Base-by-base conservation (phyloP, 2,797 vertebrate genomes). In the Sparus aurata region DNA sequence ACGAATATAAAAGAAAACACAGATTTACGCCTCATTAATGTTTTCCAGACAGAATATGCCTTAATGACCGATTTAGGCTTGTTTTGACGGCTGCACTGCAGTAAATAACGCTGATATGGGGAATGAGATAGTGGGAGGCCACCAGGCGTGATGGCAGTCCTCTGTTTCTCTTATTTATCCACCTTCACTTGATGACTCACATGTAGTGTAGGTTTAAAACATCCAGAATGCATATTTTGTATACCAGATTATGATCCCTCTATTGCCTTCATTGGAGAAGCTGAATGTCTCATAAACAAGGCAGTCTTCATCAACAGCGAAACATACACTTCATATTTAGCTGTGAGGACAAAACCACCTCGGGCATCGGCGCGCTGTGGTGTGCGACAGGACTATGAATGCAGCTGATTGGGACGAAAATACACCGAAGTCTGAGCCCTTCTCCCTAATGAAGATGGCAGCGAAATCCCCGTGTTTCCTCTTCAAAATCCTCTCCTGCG, bases 391-490 rank as follows among this genome's bases (percentile, higher is more conserved):
- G 22, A 58, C 47, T 22, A 17, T 22, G 74, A 80, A 20, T 17
- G 16, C n/a, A 34, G 34, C 46, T 73, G 74, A 82, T 82, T 50
- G 64, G 79, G 47, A 64, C 64, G 63, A 66, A 84, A 79, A 75
- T 73, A 73, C 57, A 79, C 45, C 3, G 67, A 85, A 58, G 81
- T 53, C 58, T 61, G 60, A 82, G 49, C 50, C 27, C 34, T 66
- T 75, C 6, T 65, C 38, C 20, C 65, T 71, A 64, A 84, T 69
- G 72, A 88, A 84, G 72, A 77, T 72, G 47, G 72, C 74, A 75
- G 67, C 54, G 57, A 83, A 84, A 83, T 85, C 65, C 66, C 79
- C 47, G 1, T 77, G 61, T 81, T 85, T 77, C 75, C 72, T 61
- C 52, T 65, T 41, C 7, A 30, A 20, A 20, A 63, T 75, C 43